Evolutionary conservation across 1,140 invertebrate genomes (phyloP).

Genomic region (Hermatobates lingyangjiaoensis): DNA sequence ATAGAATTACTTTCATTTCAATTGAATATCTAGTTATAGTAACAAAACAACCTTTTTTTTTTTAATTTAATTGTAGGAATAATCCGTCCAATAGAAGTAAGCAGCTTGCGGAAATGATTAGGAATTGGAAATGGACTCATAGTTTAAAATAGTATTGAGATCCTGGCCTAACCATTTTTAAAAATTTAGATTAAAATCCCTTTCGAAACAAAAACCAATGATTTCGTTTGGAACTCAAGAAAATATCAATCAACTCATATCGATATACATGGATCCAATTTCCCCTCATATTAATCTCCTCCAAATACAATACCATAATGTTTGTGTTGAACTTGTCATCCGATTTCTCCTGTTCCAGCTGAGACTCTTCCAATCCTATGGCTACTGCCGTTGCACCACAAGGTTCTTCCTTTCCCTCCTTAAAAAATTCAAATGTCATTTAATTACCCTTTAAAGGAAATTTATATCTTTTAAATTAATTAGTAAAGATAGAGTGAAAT

Average conservation of each 20-base stretch:
- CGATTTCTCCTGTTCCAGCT: conserved; percentile 31
- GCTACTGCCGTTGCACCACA: conserved; percentile 41
- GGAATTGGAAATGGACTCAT: not conserved
- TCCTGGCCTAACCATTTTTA: not conserved
- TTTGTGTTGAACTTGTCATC: conserved; percentile 52
- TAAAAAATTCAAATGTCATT: not conserved
- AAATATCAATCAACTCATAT: not conserved
- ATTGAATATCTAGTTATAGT: no score
- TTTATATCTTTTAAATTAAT: not conserved
- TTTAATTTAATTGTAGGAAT: no score
- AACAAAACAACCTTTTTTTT: no score
- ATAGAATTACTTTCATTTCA: no score
- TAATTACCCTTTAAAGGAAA: not conserved
- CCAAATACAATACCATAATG: conserved; percentile 30
- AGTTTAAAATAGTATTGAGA: not conserved
- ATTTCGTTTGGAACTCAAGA: not conserved
- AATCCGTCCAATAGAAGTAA: no score
- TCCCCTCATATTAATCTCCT: not conserved
- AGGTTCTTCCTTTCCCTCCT: conserved; percentile 63
- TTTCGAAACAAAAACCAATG: not conserved
- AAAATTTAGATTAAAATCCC: not conserved
- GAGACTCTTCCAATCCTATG: conserved; percentile 38
- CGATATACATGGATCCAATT: no score
- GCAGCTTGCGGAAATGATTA: no score
- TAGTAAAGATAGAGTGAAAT: not conserved